A percentile compares a stretch with the other conserved stretches of the same genome.
These are phyloP conservation scores for Meloidogyne exigua DNA, from an alignment of 1,140 invertebrate species.

Conservation along the genomic window DNA sequence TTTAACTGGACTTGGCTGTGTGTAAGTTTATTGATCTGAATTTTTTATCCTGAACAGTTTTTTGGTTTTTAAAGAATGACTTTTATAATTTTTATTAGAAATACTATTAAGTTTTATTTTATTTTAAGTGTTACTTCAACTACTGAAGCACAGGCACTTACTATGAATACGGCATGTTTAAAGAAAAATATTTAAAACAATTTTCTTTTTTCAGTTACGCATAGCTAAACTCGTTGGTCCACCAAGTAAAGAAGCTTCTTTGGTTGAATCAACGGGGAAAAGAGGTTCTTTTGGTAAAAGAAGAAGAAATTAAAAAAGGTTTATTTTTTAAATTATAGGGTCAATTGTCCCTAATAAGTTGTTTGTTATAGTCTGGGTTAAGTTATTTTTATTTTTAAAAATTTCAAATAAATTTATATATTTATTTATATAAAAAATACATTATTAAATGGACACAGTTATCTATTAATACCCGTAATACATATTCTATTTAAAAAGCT, in stretches of 20 bases:
- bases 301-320: neutral
- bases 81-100: too few relatives aligned
- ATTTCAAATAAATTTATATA: too few relatives aligned
- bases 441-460: too few relatives aligned
- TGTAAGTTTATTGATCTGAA: neutral
- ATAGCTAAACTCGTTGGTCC: conserved; percentile 8
- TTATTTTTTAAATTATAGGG: too few relatives aligned
- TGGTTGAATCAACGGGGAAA: neutral
- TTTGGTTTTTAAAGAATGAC: too few relatives aligned
- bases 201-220: conserved; percentile 1
- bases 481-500: too few relatives aligned
- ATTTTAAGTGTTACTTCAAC: conserved; percentile 9
- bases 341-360: too few relatives aligned
- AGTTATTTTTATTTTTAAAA: too few relatives aligned
- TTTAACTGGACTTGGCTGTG: conserved; percentile 10
- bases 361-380: too few relatives aligned
- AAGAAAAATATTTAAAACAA: neutral
- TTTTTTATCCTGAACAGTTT: too few relatives aligned
- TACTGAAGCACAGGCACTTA: conserved; percentile 19
- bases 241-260: neutral
- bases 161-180: conserved; percentile 14
- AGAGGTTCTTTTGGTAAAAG: neutral
- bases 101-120: neutral
- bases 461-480: too few relatives aligned
- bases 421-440: too few relatives aligned